Percentiles rank a stretch among this genome's conserved stretches.
Evolutionary conservation across 2,113 vertebrate genomes (phyloP).

Genomic region (Eulacestoma nigropectus): DNA sequence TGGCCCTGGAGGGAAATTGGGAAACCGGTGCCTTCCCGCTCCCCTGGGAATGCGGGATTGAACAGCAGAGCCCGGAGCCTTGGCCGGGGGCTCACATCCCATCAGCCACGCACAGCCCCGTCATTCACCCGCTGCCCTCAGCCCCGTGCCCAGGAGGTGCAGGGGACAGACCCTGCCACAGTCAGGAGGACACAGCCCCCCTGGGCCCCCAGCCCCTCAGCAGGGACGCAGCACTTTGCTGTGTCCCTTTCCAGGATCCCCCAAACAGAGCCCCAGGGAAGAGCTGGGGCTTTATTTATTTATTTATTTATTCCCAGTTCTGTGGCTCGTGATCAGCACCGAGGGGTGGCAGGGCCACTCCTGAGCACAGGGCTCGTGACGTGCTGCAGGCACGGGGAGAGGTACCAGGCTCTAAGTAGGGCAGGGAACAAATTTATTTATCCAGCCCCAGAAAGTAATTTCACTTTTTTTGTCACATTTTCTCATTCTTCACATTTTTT

Average conservation of each 20-base stretch:
- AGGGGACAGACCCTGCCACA: not conserved
- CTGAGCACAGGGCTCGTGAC: not conserved
- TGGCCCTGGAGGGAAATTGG: not conserved
- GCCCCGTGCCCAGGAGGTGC: not conserved
- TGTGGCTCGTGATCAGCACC: not conserved
- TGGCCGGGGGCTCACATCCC: not conserved
- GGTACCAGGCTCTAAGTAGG: not conserved
- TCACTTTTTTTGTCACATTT: not conserved
- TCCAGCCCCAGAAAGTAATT: not conserved
- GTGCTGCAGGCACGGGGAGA: not conserved
- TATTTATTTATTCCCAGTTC: not conserved
- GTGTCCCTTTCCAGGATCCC: not conserved
- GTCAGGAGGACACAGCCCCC: not conserved
- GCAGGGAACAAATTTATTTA: not conserved
- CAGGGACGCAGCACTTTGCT: not conserved
- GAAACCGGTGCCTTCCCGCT: fast-evolving
- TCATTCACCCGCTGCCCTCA: fast-evolving
- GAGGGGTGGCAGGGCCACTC: not conserved
- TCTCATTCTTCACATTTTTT: not conserved
- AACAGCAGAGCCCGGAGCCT: not conserved
- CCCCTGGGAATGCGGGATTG: fast-evolving
- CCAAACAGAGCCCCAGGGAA: not conserved
- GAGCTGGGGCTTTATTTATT: not conserved
- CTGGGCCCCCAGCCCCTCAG: fast-evolving
- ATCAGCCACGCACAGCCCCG: not conserved